Evolutionary conservation across 2,113 vertebrate species (phyloP), one percentile per base, ranked within the genome.

Genomic region (Acanthochromis polyacanthus): DNA sequence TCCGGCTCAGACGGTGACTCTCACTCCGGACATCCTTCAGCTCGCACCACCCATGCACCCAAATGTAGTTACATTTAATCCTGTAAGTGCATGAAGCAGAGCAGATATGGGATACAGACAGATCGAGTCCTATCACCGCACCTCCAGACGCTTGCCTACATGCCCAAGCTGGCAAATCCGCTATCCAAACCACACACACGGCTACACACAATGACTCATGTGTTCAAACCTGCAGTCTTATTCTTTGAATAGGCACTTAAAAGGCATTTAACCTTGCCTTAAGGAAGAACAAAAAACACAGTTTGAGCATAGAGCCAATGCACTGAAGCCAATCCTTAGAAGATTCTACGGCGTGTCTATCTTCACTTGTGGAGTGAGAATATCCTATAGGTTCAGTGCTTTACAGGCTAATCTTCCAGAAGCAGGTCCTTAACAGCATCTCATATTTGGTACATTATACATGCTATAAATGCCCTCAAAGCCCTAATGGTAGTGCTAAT

Each of bases 201-300:
- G 19, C 19, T 3, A 40, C 23, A 50, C 19, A 67, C 46, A 43
- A 46, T 79, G 71, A 81, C 70, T 78, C 67, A 84, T 77, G 66
- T 61, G 36, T 46, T 56, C 46, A 32, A 58, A 82, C 66, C 51
- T 43, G 38, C 63, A 45, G 43, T 84, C 65, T 59, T 46, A 45
- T 86, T 68, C 46, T 10, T 69, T 83, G 79, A 45, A 85, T 88
- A 82, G 63, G 74, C 62, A 84, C 84, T 90, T 88, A 87, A 63
- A 36, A 83, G 46, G 55, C 73, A 55, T 83, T 83, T 85, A 87
- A 81, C 80, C 57, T 73, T 30, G 71, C 80, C 56, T 79, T 74
- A 45, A 70, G 55, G 76, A 59, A 48, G 43, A 70, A 71, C 20
- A 23, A 68, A 59, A 66, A 71, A 52, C 10, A 48, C 57, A 43